Evolutionary conservation across 2,888 invertebrate genomes (phyloP), one percentile per base, ranked within the genome.

Genomic region (Morpho achilles): DNA sequence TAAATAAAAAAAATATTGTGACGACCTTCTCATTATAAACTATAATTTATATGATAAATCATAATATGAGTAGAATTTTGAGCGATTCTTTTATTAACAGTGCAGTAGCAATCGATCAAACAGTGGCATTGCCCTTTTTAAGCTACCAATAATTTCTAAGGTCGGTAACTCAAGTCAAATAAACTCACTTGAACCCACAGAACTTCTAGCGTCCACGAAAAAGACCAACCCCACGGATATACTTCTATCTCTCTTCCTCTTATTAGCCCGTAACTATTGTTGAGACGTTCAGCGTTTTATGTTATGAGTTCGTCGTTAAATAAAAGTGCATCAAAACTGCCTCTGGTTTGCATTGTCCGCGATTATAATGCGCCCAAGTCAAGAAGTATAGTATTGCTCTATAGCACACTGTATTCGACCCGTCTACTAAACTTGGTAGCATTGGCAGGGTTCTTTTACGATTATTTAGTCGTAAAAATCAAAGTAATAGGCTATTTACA

Each of bases 391-490:
- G 42, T 64, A 57, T 56, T 62, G 62, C 64, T 69, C 44, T 61
- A 39, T 22, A 59, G 48, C 50, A 52, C 42, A 59, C 64, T 70
- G 63, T 62, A 68, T 66, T 63, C 60, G 62, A 64, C 61, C 68
- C 7, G 65, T 62, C 73, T 65, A 74, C 74, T 69, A 69, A 78
- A 84, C 72, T 75, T 67, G 69, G 84, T 67, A 78, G 80, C 69
- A 59, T 79, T 76, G 73, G 70, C 83, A 75, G 83, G 87, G 87
- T 84, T 87, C 89, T 84, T 91, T 91, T 91, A 91, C 91, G 91
- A 91, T 91, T 91, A 91, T 91, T 91, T 91, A 91, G 91, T 91
- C 90, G 89, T 91, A 91, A 91, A 91, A 91, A 91, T 91, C 91
- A 91, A 91, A 91, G 91, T 91, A 89, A 91, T 89, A 85, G 91